Base-by-base conservation (phyloP, 2,797 vertebrate species). In the Chanos chanos region DNA sequence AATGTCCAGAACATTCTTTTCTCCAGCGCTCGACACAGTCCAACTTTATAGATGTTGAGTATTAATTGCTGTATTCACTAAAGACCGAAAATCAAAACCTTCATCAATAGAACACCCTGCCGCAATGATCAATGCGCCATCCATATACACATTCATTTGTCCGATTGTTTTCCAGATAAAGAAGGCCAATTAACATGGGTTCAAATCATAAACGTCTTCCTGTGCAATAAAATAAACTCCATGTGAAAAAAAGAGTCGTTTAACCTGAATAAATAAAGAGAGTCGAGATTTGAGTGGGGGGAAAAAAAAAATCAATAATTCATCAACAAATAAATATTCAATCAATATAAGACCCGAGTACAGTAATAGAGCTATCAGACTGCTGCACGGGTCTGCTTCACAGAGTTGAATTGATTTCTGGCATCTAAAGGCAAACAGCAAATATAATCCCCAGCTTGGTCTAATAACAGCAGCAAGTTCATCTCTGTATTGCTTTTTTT, bases 281-380 rank as follows among this genome's bases (percentile, higher is more conserved):
- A 34, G 27, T 22, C 37, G 24, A 15, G 43, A 40, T 18, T 45
- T 19, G 22, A 30, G 37, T 22, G 28, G 61, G 68, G 30, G 57
- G 58, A 66, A 34, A 51, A 8, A 48, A 1, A 3, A 31, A 76
- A 81, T 85, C 81, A 78, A 88, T 83, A 71, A 70, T 58, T 76
- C 57, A 59, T 77, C 62, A 73, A 61, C 75, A 79, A 72, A 81
- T 78, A 80, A 75, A 68, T 72, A 73, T 72, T 70, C 63, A 13
- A 73, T 77, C 67, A 57, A 57, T 70, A 62, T 66, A 15, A 4
- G 47, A 40, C 60, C 60, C 22, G 10, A n/a, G 47, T 41, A 63
- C 6, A 8, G 70, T 56, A 39, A 78, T 74, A 55, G 74, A 77
- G 64, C 51, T 49, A 66, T 68, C 3, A 25, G 34, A 49, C 12